Base-by-base conservation (phyloP, 2,113 vertebrate species). In the Propithecus coquereli region DNA sequence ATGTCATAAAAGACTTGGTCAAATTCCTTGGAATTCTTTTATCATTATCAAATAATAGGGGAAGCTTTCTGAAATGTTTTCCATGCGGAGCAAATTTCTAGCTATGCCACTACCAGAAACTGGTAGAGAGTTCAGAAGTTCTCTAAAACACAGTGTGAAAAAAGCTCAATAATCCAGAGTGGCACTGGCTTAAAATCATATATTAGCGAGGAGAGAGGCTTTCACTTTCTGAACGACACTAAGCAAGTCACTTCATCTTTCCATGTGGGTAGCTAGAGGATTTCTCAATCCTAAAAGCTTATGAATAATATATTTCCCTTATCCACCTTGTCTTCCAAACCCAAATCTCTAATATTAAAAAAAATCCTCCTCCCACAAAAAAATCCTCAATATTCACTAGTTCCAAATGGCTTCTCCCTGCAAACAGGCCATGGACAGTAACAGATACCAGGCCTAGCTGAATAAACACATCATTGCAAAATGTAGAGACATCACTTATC, bases 21-120 rank as follows among this genome's bases (percentile, higher is more conserved):
- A 34, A 14, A 37, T 90, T 93, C 88, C 82, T 93, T 86, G 57
- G 34, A 90, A 71, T 70, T 90, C 52, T 77, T 93, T 83, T 74
- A 61, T 86, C 54, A 32, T 87, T 80, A 66, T 76, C 32, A 96
- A 87, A 91, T 37, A 83, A 90, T 32, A 68, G 34, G 32, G n/a
- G 66, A 71, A 86, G 79, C 25, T 94, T 87, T 77, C 86, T 94
- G 90, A 95, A 93, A 91, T 92, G 70, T 90, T 96, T 94, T 52
- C 10, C 30, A 12, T 47, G 27, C 34, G 40, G n/a, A 93, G 11
- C 23, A 68, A 54, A 77, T 95, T 80, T 87, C 70, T 37, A 97
- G 73, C 22, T 71, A 23, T 66, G 32, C 32, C 47, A 76, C 34
- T 76, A 65, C 10, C 13, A 81, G 54, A 57, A 80, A 92, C 34